A percentile compares a stretch with the other conserved stretches of the same genome.
phyloP scores from a whole-genome alignment of 2,888 invertebrate genomes.

The Maniola hyperantus region DNA sequence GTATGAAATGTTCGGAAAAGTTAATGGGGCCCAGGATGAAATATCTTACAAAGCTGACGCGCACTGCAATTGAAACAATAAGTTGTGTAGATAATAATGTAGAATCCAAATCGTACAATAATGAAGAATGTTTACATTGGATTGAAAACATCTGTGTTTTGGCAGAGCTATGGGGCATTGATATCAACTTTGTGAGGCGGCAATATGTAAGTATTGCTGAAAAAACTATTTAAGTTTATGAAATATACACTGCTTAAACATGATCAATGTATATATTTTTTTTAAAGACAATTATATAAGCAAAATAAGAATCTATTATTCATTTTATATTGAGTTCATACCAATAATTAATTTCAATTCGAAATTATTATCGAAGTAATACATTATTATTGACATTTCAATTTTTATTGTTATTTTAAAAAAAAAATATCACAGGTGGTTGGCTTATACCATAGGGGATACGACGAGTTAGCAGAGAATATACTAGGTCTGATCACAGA shows the following conservation, averaged over 20 bases:
- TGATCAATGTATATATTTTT: too few relatives aligned
- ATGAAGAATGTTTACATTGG: constrained; percentile 82
- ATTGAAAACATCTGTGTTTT: constrained; percentile 87
- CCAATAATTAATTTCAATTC: too few relatives aligned
- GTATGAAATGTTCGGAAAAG: constrained; percentile 86
- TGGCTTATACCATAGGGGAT: constrained; percentile 84
- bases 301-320: too few relatives aligned
- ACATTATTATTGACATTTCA: too few relatives aligned
- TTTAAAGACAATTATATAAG: too few relatives aligned
- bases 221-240: not conserved
- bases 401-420: not conserved
- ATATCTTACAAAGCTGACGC: constrained; percentile 88
- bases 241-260: not conserved
- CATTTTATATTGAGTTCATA: too few relatives aligned
- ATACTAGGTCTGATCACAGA: constrained; percentile 86
- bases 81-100: constrained; percentile 81
- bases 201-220: constrained; percentile 86
- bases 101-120: constrained; percentile 69
- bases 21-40: constrained; percentile 86
- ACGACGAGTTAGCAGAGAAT: constrained; percentile 83
- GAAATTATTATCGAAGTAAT: too few relatives aligned
- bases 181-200: constrained; percentile 87
- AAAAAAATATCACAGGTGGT: constrained; percentile 66
- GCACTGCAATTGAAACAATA: constrained; percentile 88
- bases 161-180: constrained; percentile 90